Evolutionary conservation across 2,113 vertebrate species (phyloP), one percentile per base, ranked within the genome.

Genomic region (Oriolus oriolus): DNA sequence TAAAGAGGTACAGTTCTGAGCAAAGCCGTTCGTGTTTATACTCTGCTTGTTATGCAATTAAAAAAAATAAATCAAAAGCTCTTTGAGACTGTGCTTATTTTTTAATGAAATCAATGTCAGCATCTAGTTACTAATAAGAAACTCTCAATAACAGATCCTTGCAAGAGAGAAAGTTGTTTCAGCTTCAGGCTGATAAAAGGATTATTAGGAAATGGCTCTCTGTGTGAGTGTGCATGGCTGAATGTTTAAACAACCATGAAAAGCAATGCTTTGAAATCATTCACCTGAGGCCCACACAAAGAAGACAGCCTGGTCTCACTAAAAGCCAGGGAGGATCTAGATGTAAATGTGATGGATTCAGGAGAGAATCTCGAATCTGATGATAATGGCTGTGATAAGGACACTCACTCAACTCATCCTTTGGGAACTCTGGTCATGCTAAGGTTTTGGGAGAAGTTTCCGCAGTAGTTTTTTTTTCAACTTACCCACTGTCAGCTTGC

Each of bases 41-140:
- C 22, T 73, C 63, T 73, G 77, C 57, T 35, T 49, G 31, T 61
- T 54, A 88, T 50, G 66, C 79, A 97, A 93, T 90, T 92, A 74
- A 93, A 93, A 92, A 87, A 91, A 71, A 78, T 5, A 70, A 78
- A 76, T 80, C 90, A 92, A 92, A 93, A 93, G 90, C 88, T 96
- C 63, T 89, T 87, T 1, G 1, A 41, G 35, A 49, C 28, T 50
- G 16, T 66, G 63, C 37, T 94, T 91, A 61, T 88, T 94, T 94
- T 83, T 90, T 92, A 90, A 91, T 78, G 60, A 94, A 94, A 94
- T 95, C 87, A 91, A 60, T 96, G 90, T 88, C 92, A 90, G 71
- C 75, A 87, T 70, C 87, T 85, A 94, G 79, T 80, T 95, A 76
- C 61, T 91, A 89, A 95, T 70, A 95, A 93, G 66, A 90, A 93